A percentile compares a stretch with the other conserved stretches of the same genome.
These are phyloP conservation scores for Heliocidaris erythrogramma DNA, from an alignment of 35 echinoderm and acorn worm genomes.

Conservation along the genomic window DNA sequence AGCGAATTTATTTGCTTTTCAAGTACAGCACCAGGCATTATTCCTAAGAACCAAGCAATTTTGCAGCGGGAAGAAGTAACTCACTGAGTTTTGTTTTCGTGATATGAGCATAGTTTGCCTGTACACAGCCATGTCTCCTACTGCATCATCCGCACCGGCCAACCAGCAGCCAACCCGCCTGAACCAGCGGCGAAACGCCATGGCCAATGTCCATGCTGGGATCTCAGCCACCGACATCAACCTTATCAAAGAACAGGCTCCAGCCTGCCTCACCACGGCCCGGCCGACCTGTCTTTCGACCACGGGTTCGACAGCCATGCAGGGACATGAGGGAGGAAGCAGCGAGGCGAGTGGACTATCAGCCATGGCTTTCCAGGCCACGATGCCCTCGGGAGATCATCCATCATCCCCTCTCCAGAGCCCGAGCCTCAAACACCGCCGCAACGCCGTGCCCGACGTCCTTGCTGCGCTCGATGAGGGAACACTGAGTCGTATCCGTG, in stretches of 20 bases:
- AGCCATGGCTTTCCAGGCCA: constrained; percentile 28
- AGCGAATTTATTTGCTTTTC: background rate
- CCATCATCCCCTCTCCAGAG: background rate
- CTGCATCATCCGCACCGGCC: background rate
- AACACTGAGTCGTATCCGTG: constrained; percentile 25
- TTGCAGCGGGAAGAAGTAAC: background rate
- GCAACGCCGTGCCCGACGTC: constrained; percentile 63
- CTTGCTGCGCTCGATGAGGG: constrained; percentile 56
- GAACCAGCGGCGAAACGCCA: constrained; percentile 51
- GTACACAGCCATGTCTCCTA: constrained; percentile 24
- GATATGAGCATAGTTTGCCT: constrained; percentile 25
- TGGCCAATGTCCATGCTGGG: constrained; percentile 59
- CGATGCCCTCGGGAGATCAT: background rate
- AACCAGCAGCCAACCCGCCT: constrained; percentile 11
- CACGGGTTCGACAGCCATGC: background rate
- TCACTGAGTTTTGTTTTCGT: background rate
- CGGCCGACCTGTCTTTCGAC: background rate
- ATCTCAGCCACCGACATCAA: constrained; percentile 41
- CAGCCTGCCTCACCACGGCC: background rate
- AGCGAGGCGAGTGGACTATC: background rate
- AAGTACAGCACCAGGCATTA: background rate
- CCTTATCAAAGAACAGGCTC: constrained; percentile 24
- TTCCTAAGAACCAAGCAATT: background rate
- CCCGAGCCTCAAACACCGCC: constrained; percentile 6
- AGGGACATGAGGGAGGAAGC: background rate